Base-by-base conservation (phyloP, 2,888 invertebrate species). In the Meta bourneti region DNA sequence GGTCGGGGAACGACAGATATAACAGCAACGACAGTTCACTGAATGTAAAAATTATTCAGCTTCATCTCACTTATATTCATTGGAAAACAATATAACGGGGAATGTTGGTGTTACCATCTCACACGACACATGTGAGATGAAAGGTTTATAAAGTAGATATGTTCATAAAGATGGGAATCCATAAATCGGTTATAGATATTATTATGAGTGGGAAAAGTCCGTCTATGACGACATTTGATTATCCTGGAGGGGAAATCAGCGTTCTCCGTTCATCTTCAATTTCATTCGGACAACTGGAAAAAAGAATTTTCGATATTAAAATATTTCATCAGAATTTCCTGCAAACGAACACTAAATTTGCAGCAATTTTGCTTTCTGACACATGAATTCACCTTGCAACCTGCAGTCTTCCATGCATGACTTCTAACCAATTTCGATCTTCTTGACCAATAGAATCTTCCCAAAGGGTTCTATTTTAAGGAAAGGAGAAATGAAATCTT, bases 241-340 rank as follows among this genome's bases (percentile, higher is more conserved):
- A 75, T 81, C 70, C 51, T n/a, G 70, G 78, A 48, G 20, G 52
- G 70, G 70, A 85, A 85, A 69, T 61, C 85, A 70, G 8, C 20
- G 16, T 34, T 81, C 51, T 80, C 69, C 69, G 69, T 74, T 81
- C 49, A 69, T 90, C 85, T 77, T 52, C 74, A 48, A 16, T 49
- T 79, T 90, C 70, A 90, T 79, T 90, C 90, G 61, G 90, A 75
- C 81, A 90, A 54, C 90, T 90, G 34, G 9, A 90, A 90, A 61
- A 61, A 61, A 61, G 61, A 6, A 16, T 9, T 61, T 6, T 9
- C 5, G 0, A 61, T 61, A 16, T 61, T 9, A 61, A 61, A 61
- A 61, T 9, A 61, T 16, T 61, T 61, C 11, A 9, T 61, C 11
- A 61, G 16, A 61, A 61, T 61, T 61, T 11, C 11, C 61, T 11